Conservation (phyloP, 2,888 invertebrate species). For the Congeria kusceri region DNA sequence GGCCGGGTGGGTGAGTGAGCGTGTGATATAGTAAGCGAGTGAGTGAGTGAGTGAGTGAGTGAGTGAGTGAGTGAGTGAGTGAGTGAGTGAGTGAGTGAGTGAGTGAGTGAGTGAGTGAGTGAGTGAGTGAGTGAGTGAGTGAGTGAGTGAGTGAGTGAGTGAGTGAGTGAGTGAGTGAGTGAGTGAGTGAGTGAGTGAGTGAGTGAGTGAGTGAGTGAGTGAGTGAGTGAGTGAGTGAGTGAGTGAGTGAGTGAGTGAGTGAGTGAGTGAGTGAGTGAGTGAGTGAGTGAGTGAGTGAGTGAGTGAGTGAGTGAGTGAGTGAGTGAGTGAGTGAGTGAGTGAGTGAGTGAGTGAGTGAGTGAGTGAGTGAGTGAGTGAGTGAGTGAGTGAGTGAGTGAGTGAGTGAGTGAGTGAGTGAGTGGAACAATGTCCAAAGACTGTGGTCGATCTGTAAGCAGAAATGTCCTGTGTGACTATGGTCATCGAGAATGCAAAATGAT, state of each 20-base stretch:
- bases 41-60: too few relatives aligned
- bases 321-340: slow-evolving; percentile 8
- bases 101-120: slow-evolving; percentile 1
- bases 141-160: slow-evolving; percentile 1
- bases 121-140: slow-evolving; percentile 1
- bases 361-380: slow-evolving; percentile 8
- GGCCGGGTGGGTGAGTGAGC: too few relatives aligned
- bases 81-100: slow-evolving; percentile 1
- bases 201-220: slow-evolving; percentile 1
- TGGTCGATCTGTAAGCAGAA: too few relatives aligned
- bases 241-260: slow-evolving; percentile 1
- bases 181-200: slow-evolving; percentile 1
- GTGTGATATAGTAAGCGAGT: too few relatives aligned
- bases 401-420: too few relatives aligned
- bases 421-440: too few relatives aligned
- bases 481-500: too few relatives aligned
- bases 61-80: slow-evolving; percentile 1
- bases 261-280: slow-evolving; percentile 1
- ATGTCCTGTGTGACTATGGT: too few relatives aligned
- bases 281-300: slow-evolving; percentile 1
- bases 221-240: slow-evolving; percentile 1
- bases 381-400: slow-evolving; percentile 8
- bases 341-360: slow-evolving; percentile 8
- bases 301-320: slow-evolving; percentile 10
- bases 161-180: slow-evolving; percentile 1